phyloP scores from a whole-genome alignment of 1,140 invertebrate genomes.

The Thereuonema tuberculata region DNA sequence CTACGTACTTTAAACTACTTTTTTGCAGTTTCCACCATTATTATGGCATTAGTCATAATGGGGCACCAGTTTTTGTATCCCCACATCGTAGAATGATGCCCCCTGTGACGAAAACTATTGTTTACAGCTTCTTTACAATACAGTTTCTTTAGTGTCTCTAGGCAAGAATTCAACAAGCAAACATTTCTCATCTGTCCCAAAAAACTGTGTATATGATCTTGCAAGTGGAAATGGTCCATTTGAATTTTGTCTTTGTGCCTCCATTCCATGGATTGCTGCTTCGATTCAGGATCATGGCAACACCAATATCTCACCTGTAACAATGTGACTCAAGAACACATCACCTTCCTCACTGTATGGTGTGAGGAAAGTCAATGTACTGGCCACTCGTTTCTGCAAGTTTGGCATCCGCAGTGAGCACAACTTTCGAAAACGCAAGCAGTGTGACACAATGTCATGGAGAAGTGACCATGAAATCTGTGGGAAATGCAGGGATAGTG shows the following conservation, averaged over 20 bases:
- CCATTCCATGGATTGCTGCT: neutral
- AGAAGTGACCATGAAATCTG: neutral
- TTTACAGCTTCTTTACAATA: neutral
- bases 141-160: no score
- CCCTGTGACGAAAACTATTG: neutral
- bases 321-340: conserved; percentile 6
- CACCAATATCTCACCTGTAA: neutral
- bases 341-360: conserved; percentile 1
- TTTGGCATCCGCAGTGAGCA: neutral
- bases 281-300: neutral
- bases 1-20: neutral
- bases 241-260: neutral
- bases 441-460: neutral
- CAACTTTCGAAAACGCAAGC: neutral
- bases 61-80: neutral
- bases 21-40: neutral
- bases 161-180: no score
- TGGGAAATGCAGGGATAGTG: neutral
- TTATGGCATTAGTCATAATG: neutral
- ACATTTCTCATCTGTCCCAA: no score
- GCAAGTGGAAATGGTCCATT: neutral
- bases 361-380: neutral
- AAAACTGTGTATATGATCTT: no score
- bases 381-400: neutral
- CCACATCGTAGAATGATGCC: neutral